A percentile compares a stretch with the other conserved stretches of the same genome.
These are phyloP conservation scores for Eupithecia dodoneata DNA, from an alignment of 2,888 invertebrate species.

Conservation along the genomic window DNA sequence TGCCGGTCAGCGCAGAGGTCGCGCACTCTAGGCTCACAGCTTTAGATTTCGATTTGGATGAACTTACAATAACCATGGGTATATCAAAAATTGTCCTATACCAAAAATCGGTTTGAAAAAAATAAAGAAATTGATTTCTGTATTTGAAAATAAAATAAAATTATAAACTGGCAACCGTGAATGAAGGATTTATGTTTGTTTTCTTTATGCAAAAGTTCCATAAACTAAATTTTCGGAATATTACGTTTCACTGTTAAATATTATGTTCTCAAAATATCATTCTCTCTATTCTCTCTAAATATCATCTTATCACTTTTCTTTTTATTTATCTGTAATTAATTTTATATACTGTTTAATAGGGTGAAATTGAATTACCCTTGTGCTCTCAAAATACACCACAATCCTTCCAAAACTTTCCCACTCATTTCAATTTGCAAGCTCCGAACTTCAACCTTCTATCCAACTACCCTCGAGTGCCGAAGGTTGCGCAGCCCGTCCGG, in stretches of 20 bases:
- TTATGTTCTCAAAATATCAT: not conserved
- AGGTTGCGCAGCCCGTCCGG: slow-evolving; percentile 55
- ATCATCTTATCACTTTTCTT: too few species aligned
- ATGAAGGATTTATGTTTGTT: not conserved
- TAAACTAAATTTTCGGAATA: not conserved
- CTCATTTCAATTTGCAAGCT: not conserved
- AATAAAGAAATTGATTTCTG: not conserved
- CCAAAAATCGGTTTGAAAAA: not conserved
- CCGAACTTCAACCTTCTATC: not conserved
- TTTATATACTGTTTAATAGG: too few species aligned
- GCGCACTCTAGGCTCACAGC: slow-evolving; percentile 47
- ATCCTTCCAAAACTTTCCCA: not conserved
- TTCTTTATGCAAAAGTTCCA: not conserved
- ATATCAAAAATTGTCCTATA: not conserved
- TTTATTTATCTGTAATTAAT: too few species aligned
- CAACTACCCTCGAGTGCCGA: slow-evolving; percentile 29
- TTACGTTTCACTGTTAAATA: not conserved
- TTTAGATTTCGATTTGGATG: not conserved
- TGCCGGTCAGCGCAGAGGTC: slow-evolving; percentile 54
- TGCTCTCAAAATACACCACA: not conserved
- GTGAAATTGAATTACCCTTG: not conserved
- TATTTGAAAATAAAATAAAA: too few species aligned
- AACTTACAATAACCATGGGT: not conserved
- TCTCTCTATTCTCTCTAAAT: too few species aligned
- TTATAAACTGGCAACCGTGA: not conserved